Conservation (phyloP, 92 coral and sea anemone species). For the Parazoanthus swiftii region DNA sequence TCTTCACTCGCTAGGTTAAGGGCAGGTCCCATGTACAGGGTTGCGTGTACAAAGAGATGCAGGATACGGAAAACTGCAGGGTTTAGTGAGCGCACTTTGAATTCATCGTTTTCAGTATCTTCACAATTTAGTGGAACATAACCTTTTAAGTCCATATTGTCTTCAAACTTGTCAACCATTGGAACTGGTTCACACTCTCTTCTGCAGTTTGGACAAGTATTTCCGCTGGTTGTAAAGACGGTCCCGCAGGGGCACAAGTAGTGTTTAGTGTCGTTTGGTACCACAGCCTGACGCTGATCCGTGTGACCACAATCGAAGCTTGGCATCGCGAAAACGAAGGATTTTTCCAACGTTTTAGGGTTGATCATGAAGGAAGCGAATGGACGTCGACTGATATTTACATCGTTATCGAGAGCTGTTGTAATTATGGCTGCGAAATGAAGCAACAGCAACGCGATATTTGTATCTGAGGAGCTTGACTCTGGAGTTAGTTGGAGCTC, state of each 20-base stretch:
- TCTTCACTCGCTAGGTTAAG: slow-evolving; percentile 23
- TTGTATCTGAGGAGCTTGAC: slow-evolving; percentile 15
- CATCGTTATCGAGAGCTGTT: neutral
- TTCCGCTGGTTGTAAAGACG: neutral
- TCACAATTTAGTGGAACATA: slow-evolving; percentile 15
- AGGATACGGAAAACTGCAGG: slow-evolving; percentile 48
- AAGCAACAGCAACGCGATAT: slow-evolving; percentile 3
- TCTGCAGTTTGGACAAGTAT: slow-evolving; percentile 28
- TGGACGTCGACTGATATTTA: neutral
- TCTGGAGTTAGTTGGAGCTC: slow-evolving; percentile 22
- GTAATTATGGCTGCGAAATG: slow-evolving; percentile 22
- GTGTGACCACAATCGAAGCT: neutral
- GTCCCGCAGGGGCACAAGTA: slow-evolving; percentile 7
- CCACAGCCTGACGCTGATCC: neutral
- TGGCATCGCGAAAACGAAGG: slow-evolving; percentile 25
- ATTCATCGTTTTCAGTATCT: neutral
- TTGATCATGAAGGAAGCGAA: slow-evolving; percentile 22
- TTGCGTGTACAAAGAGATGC: slow-evolving; percentile 53
- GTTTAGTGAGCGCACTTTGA: slow-evolving; percentile 16
- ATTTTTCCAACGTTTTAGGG: neutral
- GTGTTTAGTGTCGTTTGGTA: neutral
- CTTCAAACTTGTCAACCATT: neutral
- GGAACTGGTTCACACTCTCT: neutral
- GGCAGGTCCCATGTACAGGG: slow-evolving; percentile 50
- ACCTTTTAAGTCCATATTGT: neutral